Evolutionary conservation across 1,140 invertebrate genomes (phyloP), one percentile per base, ranked within the genome.

Genomic region (Oedothorax gibbosus): DNA sequence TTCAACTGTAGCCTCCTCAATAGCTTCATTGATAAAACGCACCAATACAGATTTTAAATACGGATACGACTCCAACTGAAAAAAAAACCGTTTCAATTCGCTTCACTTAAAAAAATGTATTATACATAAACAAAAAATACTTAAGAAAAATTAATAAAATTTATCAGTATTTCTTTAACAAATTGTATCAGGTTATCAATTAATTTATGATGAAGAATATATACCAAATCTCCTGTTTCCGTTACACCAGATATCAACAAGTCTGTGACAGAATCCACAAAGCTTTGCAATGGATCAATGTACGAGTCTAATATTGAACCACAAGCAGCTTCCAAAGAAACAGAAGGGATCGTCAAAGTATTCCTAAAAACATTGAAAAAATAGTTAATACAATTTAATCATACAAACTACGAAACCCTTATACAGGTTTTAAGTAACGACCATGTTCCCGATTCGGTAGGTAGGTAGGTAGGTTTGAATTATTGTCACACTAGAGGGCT

Each of bases 301-400:
- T 75, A 75, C 57, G 20, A 21, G 56, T 75, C 21, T 21, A 75
- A 15, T 75, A 75, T 75, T 14, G n/a, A 11, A 0, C 21, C 21
- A 60, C 72, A 75, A 35, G 72, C 72, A 15, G 72, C n/a, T 14
- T 75, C 72, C 9, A 75, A 35, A 51, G 72, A 4, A 8, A 57
- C 6, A 21, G 54, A 57, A 51, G 72, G 72, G 49, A 75, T 35
- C 0, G 72, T 35, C 7, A 75, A 75, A 7, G 56, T 57, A 10
- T 57, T 60, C 12, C 72, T 75, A n/a, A 5, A 57, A 60, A 57
- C 0, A 3, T 35, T 18, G 53, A 9, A 50, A 69, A 69, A 5
- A 10, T 14, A 60, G n/a, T 60, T 60, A 60, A 60, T 14, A 60
- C n/a, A 3, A 6, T 60, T 35, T 35, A 2, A 35, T 35, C 35